Percentiles rank a stretch among this genome's conserved stretches.
phyloP scores from a whole-genome alignment of 1,140 invertebrate species.

The Drosophila ambigua region DNA sequence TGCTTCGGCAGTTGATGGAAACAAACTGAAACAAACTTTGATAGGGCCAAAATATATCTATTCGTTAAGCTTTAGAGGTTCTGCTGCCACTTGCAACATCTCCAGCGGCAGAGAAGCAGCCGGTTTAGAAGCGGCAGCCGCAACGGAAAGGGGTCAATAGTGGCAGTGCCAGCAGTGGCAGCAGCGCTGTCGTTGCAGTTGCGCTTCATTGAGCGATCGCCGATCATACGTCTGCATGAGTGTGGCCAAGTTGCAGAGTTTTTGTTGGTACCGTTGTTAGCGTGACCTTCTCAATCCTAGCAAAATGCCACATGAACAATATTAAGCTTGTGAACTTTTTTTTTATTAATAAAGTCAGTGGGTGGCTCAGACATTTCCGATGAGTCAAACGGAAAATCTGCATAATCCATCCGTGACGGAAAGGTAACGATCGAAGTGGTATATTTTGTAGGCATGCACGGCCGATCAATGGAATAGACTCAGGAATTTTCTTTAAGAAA shows the following conservation, averaged over 20 bases:
- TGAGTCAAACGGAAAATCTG: too few relatives aligned
- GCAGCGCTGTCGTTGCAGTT: not conserved
- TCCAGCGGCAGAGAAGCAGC: not conserved
- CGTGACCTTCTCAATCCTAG: conserved; percentile 25
- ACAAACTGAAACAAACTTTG: not conserved
- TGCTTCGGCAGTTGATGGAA: not conserved
- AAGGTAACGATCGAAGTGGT: too few relatives aligned
- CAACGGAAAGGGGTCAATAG: conserved; percentile 3
- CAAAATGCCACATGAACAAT: conserved; percentile 16
- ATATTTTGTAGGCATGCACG: too few relatives aligned
- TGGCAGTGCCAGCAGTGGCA: not conserved
- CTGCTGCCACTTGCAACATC: conserved; percentile 7
- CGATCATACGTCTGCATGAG: not conserved
- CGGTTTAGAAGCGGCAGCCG: not conserved
- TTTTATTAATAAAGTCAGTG: too few relatives aligned
- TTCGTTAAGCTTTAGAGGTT: not conserved
- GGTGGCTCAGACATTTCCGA: too few relatives aligned
- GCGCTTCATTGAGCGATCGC: conserved; percentile 4
- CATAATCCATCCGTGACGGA: too few relatives aligned
- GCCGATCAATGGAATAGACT: too few relatives aligned
- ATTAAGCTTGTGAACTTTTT: not conserved
- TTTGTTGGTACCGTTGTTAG: conserved; percentile 5
- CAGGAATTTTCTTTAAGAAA: too few relatives aligned
- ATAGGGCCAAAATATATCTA: conserved; percentile 7
- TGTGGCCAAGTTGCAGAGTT: conserved; percentile 1